Conservation (phyloP, 2,888 invertebrate genomes). For the Zaprionus obscuricornis region DNA sequence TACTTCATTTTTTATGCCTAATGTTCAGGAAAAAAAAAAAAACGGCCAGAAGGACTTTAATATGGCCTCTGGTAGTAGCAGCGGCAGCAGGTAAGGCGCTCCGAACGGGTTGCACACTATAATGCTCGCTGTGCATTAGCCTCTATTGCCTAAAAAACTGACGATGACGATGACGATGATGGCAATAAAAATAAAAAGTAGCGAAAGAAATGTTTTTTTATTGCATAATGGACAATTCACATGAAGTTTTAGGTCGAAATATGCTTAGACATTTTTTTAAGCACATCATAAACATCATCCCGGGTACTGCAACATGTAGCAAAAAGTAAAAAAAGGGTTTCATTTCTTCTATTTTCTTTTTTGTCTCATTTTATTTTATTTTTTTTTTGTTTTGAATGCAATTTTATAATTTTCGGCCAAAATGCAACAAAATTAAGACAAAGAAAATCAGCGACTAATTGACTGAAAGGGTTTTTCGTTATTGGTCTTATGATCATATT, state of each 20-base stretch:
- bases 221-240: constrained; percentile 70
- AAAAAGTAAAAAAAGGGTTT: constrained; percentile 50
- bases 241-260: constrained; percentile 14
- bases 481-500: constrained; percentile 13
- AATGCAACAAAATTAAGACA: constrained; percentile 33
- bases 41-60: too few species aligned
- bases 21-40: neutral
- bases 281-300: too few species aligned
- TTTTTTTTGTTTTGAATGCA: constrained; percentile 28
- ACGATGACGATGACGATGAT: too few species aligned
- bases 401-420: constrained; percentile 54
- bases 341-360: too few species aligned
- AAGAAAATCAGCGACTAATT: constrained; percentile 78
- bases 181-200: constrained; percentile 10
- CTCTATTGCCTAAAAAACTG: constrained; percentile 55
- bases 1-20: constrained; percentile 56
- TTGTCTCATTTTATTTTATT: constrained; percentile 37
- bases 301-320: neutral
- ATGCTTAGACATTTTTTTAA: constrained; percentile 24
- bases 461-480: constrained; percentile 68
- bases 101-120: constrained; percentile 58
- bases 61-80: too few species aligned
- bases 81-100: constrained; percentile 44
- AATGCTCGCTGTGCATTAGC: constrained; percentile 16
- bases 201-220: constrained; percentile 50